These are phyloP conservation scores for Agrenia bidenticulata DNA, from an alignment of 2,888 invertebrate species.

Conservation along the genomic window DNA sequence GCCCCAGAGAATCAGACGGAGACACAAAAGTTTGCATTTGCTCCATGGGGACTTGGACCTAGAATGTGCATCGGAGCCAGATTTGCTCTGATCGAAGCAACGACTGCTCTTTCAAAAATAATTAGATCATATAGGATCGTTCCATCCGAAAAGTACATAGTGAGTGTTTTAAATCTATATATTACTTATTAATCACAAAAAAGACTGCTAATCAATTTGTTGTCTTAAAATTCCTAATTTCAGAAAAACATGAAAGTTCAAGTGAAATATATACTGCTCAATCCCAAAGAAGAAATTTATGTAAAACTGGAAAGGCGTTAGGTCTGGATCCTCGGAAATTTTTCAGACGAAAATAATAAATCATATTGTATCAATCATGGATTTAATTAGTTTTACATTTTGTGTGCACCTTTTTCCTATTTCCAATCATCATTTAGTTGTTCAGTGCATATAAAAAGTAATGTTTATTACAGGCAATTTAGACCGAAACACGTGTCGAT, in stretches of 20 bases:
- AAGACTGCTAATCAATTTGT: too few relatives aligned
- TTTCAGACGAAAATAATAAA: too few relatives aligned
- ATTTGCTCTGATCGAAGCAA: conserved; percentile 52
- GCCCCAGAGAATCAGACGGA: conserved; percentile 50
- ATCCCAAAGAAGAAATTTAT: conserved; percentile 51
- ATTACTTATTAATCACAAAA: not conserved
- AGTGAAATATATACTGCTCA: conserved; percentile 51
- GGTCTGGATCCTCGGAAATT: too few relatives aligned
- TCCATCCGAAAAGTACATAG: conserved; percentile 43
- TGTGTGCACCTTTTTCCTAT: too few relatives aligned
- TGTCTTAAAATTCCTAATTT: conserved; percentile 17
- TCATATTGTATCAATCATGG: too few relatives aligned
- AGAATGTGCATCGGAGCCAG: conserved; percentile 52
- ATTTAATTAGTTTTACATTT: too few relatives aligned
- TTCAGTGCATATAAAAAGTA: too few relatives aligned
- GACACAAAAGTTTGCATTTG: conserved; percentile 50
- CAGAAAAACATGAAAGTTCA: conserved; percentile 46
- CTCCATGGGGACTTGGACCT: conserved; percentile 49
- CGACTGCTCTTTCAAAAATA: conserved; percentile 49
- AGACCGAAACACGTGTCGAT: too few relatives aligned
- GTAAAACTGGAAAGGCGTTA: too few relatives aligned
- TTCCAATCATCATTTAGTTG: too few relatives aligned
- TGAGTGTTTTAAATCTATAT: conserved; percentile 14
- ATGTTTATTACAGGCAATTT: too few relatives aligned
- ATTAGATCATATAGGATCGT: conserved; percentile 41